Evolutionary conservation across 2,888 invertebrate species (phyloP).

Genomic region (Dolichopus griseipennis): DNA sequence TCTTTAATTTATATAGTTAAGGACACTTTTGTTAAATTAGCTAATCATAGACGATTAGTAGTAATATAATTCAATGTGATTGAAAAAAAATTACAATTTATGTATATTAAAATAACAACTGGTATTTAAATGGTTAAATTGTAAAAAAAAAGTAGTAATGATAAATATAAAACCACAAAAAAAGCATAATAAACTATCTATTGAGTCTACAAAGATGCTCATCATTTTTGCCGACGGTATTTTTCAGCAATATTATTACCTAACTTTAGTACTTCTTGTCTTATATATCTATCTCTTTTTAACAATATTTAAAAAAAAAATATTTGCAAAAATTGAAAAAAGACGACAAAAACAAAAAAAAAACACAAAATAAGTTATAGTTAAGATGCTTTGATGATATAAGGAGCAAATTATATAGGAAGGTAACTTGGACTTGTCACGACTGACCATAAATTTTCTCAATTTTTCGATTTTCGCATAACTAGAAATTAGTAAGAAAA

Average conservation of each 20-base stretch:
- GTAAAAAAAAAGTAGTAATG: too few relatives aligned
- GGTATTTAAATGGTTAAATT: too few relatives aligned
- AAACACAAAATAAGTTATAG: neutral
- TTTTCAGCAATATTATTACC: neutral
- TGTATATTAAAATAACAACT: too few relatives aligned
- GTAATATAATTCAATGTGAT: too few relatives aligned
- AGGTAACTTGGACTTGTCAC: constrained; percentile 28
- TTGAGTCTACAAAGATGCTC: neutral
- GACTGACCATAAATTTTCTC: constrained; percentile 27
- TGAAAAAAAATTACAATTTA: too few relatives aligned
- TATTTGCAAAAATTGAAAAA: too few relatives aligned
- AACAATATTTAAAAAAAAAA: neutral
- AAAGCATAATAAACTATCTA: neutral
- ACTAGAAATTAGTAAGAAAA: neutral
- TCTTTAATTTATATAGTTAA: too few relatives aligned
- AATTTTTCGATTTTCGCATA: neutral
- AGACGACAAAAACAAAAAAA: too few relatives aligned
- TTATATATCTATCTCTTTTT: neutral
- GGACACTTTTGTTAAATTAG: too few relatives aligned
- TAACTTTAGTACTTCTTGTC: neutral
- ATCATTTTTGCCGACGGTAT: neutral
- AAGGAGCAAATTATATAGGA: constrained; percentile 28
- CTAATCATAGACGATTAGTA: too few relatives aligned
- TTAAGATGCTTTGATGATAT: neutral
- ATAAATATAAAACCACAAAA: neutral